Conservation (phyloP, 1,140 invertebrate species). For the Drusus annulatus region DNA sequence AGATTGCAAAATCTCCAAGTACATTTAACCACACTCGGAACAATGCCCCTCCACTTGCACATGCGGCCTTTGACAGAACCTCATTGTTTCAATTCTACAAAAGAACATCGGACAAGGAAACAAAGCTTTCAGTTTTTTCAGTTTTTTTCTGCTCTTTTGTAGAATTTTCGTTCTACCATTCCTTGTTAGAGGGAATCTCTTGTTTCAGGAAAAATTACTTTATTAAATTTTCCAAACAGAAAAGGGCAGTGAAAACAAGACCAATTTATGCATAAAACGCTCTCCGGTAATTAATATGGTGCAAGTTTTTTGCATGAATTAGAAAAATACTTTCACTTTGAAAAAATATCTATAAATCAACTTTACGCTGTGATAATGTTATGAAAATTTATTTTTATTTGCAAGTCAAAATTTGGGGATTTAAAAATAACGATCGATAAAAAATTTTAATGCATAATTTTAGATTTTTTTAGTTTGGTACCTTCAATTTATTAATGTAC, state of each 20-base stretch:
- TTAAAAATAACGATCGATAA: no score
- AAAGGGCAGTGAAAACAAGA: not conserved
- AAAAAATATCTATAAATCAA: no score
- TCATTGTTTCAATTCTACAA: slow-evolving; percentile 41
- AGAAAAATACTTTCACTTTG: no score
- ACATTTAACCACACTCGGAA: slow-evolving; percentile 19
- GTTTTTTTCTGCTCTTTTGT: not conserved
- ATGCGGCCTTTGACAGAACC: slow-evolving; percentile 33
- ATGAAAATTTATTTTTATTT: no score
- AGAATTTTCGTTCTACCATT: no score
- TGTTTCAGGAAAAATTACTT: slow-evolving; percentile 1
- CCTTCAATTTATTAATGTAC: no score
- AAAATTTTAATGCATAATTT: no score
- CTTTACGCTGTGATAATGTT: no score
- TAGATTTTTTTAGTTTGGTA: no score
- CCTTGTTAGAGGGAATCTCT: not conserved
- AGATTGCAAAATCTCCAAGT: slow-evolving; percentile 33
- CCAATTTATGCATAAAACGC: not conserved
- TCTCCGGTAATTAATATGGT: no score
- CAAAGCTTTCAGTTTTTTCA: slow-evolving; percentile 10
- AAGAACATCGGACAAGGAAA: slow-evolving; percentile 32
- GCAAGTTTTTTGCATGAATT: no score
- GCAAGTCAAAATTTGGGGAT: no score
- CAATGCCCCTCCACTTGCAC: slow-evolving; percentile 35
- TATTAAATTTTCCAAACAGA: slow-evolving; percentile 9